A percentile compares a stretch with the other conserved stretches of the same genome.
These are phyloP conservation scores for Alsophila aescularia DNA, from an alignment of 2,888 invertebrate genomes.

Conservation along the genomic window DNA sequence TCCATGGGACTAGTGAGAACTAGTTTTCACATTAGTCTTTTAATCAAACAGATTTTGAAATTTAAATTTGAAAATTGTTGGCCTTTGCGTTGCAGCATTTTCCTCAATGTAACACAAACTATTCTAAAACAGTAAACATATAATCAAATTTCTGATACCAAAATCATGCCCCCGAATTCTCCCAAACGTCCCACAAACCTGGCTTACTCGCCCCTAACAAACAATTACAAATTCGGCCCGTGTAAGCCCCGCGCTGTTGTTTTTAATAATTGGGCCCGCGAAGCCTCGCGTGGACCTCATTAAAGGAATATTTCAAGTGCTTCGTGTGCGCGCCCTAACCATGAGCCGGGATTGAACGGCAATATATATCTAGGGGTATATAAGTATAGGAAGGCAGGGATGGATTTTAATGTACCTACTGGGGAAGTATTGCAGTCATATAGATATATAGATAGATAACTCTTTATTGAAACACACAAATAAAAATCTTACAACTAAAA, in stretches of 20 bases:
- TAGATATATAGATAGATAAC: too few relatives aligned
- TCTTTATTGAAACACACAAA: too few relatives aligned
- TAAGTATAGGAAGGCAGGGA: neutral
- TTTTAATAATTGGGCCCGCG: constrained; percentile 61
- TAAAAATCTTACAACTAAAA: too few relatives aligned
- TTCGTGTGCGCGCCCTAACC: constrained; percentile 41
- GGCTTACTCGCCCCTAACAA: constrained; percentile 18
- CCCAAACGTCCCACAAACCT: constrained; percentile 10
- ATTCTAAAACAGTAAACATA: neutral
- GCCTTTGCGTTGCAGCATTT: too few relatives aligned
- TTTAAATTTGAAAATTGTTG: too few relatives aligned
- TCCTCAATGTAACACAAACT: too few relatives aligned
- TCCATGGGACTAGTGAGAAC: too few relatives aligned
- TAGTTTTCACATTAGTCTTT: too few relatives aligned
- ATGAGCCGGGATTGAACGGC: constrained; percentile 29
- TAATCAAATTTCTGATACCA: neutral
- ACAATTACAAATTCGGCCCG: constrained; percentile 34
- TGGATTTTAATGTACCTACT: neutral
- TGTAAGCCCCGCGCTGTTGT: constrained; percentile 46
- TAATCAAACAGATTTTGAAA: too few relatives aligned
- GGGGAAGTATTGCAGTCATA: too few relatives aligned
- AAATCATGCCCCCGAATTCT: neutral
- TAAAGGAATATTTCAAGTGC: constrained; percentile 58
- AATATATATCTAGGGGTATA: neutral
- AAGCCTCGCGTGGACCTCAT: constrained; percentile 57